Conservation (phyloP, 2,113 vertebrate species). For the Zapus hudsonius region DNA sequence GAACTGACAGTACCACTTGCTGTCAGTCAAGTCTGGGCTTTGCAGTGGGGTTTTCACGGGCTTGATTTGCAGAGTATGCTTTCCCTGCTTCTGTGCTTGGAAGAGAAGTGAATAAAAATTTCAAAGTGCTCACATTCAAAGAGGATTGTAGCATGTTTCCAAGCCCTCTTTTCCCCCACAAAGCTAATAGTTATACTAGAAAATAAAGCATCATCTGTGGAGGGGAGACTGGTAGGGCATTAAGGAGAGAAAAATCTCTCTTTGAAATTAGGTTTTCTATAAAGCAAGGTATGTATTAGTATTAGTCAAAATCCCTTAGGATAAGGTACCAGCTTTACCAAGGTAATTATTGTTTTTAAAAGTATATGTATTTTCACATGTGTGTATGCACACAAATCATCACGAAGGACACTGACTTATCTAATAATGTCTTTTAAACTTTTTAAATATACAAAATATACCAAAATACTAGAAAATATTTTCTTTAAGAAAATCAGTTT, state of each 20-base stretch:
- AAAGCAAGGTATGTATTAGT: slow-evolving; percentile 22
- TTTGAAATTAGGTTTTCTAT: slow-evolving; percentile 46
- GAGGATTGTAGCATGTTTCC: slow-evolving; percentile 72
- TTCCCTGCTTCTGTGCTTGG: slow-evolving; percentile 78
- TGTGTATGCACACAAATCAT: not conserved
- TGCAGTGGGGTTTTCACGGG: slow-evolving; percentile 87
- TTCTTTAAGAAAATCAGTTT: slow-evolving; percentile 19
- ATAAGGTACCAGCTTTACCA: not conserved
- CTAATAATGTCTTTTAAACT: slow-evolving; percentile 8
- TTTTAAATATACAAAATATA: not conserved
- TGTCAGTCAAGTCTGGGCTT: slow-evolving; percentile 92
- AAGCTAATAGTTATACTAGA: slow-evolving; percentile 35
- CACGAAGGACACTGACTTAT: not conserved
- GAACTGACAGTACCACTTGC: slow-evolving; percentile 94
- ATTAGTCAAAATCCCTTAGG: slow-evolving; percentile 42
- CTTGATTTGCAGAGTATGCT: slow-evolving; percentile 87
- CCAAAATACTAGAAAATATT: slow-evolving; percentile 57
- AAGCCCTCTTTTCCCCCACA: not conserved
- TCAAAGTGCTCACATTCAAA: slow-evolving; percentile 78
- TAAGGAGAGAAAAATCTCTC: not conserved
- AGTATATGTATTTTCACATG: not conserved
- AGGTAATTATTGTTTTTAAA: slow-evolving; percentile 44
- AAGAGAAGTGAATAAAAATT: slow-evolving; percentile 78
- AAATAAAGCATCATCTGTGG: slow-evolving; percentile 55
- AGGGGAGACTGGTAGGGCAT: not conserved